A percentile compares a stretch with the other conserved stretches of the same genome.
phyloP scores from a whole-genome alignment of 1,140 invertebrate genomes.

The Akabosia matsudoensis region DNA sequence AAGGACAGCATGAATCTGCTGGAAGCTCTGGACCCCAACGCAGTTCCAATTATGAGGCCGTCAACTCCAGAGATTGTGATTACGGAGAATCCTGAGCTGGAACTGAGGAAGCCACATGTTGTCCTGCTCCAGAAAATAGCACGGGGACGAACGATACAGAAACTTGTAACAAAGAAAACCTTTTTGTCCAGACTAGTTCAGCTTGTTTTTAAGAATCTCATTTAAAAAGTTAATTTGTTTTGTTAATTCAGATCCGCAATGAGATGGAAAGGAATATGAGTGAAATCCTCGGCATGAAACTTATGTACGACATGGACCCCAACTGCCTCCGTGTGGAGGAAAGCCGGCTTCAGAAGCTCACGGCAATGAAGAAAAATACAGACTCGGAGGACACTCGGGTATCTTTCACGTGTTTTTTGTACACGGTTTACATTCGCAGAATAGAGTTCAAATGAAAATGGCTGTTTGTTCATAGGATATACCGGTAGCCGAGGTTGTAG shows the following conservation, averaged over 20 bases:
- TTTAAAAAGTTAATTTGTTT: background rate
- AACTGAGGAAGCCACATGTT: slow-evolving; percentile 59
- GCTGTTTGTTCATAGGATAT: slow-evolving; percentile 33
- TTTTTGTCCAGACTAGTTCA: too few species aligned
- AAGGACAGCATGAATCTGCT: background rate
- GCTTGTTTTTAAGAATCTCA: too few species aligned
- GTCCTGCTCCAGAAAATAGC: slow-evolving; percentile 64
- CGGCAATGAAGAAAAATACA: slow-evolving; percentile 8
- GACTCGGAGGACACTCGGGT: background rate
- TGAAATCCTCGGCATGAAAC: slow-evolving; percentile 36
- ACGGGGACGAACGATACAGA: slow-evolving; percentile 65
- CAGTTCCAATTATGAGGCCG: slow-evolving; percentile 54
- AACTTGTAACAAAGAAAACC: slow-evolving; percentile 58
- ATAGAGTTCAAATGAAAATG: too few species aligned
- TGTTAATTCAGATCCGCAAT: slow-evolving; percentile 34
- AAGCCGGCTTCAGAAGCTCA: background rate
- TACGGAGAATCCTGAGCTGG: slow-evolving; percentile 52
- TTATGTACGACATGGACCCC: slow-evolving; percentile 38
- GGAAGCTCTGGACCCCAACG: background rate
- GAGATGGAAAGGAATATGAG: slow-evolving; percentile 35
- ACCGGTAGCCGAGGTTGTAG: slow-evolving; percentile 46
- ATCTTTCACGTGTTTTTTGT: too few species aligned
- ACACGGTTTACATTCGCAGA: too few species aligned
- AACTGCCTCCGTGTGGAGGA: slow-evolving; percentile 21
- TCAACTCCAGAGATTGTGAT: slow-evolving; percentile 51